Conservation (phyloP, 2,113 vertebrate genomes). For the Scomber colias region DNA sequence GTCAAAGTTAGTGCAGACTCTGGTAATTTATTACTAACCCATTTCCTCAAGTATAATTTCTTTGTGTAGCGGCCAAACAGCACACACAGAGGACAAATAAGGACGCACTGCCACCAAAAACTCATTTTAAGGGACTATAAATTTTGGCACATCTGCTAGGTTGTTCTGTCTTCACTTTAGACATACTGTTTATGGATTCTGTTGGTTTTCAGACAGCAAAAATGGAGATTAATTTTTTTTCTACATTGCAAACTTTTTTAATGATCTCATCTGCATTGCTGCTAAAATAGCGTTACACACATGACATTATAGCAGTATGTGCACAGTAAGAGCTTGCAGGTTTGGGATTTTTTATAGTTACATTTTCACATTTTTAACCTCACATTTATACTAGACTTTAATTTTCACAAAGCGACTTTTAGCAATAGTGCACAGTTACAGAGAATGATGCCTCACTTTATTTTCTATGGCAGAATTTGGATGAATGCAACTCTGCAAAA, state of each 20-base stretch:
- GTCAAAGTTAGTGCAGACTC: conserved; percentile 38
- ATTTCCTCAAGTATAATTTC: conserved; percentile 25
- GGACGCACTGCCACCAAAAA: conserved; percentile 35
- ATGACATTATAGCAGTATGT: neutral
- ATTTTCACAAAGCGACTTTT: neutral
- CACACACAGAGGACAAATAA: conserved; percentile 48
- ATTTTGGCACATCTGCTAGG: conserved; percentile 41
- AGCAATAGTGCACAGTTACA: neutral
- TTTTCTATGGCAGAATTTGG: no score
- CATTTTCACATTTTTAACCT: no score
- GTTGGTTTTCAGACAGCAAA: conserved; percentile 11
- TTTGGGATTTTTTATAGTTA: neutral
- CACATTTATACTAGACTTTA: neutral
- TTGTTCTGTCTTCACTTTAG: conserved; percentile 35
- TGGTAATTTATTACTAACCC: conserved; percentile 31
- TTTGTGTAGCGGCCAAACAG: conserved; percentile 33
- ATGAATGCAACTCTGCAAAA: no score
- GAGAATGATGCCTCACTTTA: neutral
- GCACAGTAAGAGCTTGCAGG: neutral
- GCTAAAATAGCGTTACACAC: neutral
- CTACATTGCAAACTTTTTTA: neutral
- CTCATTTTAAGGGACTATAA: conserved; percentile 30
- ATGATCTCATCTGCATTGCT: neutral
- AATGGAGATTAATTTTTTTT: neutral
- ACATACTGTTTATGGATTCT: conserved; percentile 29